phyloP scores from a whole-genome alignment of 2,888 invertebrate species.

The Cephus runcator region DNA sequence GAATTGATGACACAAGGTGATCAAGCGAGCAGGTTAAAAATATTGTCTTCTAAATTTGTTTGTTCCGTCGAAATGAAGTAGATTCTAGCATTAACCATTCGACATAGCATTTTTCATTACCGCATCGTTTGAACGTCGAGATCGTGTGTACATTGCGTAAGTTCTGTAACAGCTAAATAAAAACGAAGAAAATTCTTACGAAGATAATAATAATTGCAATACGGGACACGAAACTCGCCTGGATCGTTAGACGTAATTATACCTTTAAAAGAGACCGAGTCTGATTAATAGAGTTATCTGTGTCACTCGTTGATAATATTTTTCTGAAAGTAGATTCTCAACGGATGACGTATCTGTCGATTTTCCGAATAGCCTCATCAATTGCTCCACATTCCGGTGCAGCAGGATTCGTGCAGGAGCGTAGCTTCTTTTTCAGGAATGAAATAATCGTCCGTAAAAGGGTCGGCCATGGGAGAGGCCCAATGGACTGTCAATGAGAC shows the following conservation, averaged over 20 bases:
- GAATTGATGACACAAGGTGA: neutral
- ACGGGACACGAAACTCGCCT: too few species aligned
- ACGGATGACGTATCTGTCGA: neutral
- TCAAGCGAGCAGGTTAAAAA: neutral
- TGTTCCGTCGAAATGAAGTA: neutral
- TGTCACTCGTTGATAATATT: neutral
- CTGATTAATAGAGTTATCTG: neutral
- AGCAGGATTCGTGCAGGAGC: neutral
- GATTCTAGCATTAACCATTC: neutral
- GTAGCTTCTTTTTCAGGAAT: neutral
- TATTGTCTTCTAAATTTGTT: neutral
- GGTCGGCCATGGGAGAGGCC: conserved; percentile 10
- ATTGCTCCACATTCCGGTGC: neutral
- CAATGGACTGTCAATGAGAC: conserved; percentile 39
- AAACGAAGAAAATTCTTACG: too few species aligned
- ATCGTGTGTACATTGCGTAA: neutral
- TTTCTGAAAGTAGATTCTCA: neutral
- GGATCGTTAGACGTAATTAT: neutral
- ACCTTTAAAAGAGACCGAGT: neutral
- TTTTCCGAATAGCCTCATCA: neutral
- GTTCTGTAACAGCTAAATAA: neutral
- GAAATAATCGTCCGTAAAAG: neutral
- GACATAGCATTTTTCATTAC: neutral
- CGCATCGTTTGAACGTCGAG: neutral
- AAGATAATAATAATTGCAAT: too few species aligned